Base-by-base conservation (phyloP, 1,140 invertebrate genomes). In the Kradibia gibbosae region DNA sequence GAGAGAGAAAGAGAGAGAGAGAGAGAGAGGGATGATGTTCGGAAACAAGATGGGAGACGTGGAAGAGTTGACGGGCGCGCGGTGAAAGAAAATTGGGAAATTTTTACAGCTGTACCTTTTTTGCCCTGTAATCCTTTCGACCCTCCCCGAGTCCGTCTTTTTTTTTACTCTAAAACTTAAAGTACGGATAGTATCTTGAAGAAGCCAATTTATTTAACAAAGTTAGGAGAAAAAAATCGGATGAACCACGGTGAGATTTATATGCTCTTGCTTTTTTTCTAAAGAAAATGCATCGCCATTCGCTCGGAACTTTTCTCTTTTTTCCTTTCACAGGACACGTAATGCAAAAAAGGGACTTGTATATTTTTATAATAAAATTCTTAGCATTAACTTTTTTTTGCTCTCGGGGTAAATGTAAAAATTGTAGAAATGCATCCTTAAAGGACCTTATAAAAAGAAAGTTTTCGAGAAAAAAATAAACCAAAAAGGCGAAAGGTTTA, bases 361-460 rank as follows among this genome's bases (percentile, higher is more conserved):
- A 76, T 42, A 76, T 78, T 67, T 67, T 78, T 78, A 78, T 65
- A 78, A 65, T 72, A 50, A 50, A 72, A 72, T 48, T 50, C 42
- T 48, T 28, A 48, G 8, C 70, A 42, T 72, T 72, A 31, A 48
- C 45, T 72, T 70, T 50, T 71, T 36, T 55, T 3, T 31, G 39
- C 65, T 50, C 5, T 36, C 60, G 71, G n/a, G 42, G n/a, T 50
- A 53, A 50, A 28, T 8, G 67, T 70, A 70, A 70, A 70, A 70
- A 70, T 70, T 36, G 20, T 70, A 8, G 67, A 42, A 70, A 42
- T 28, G 73, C 55, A 39, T 42, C 53, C 73, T 57, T 34, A 60
- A 77, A 50, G 60, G 36, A 65, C 53, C 73, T 62, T 65, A 62
- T 65, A 31, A 10, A 65, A 71, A 71, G 45, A 78, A 78, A 78